phyloP scores from a whole-genome alignment of 2,888 invertebrate genomes.

The Ditula angustiorana region DNA sequence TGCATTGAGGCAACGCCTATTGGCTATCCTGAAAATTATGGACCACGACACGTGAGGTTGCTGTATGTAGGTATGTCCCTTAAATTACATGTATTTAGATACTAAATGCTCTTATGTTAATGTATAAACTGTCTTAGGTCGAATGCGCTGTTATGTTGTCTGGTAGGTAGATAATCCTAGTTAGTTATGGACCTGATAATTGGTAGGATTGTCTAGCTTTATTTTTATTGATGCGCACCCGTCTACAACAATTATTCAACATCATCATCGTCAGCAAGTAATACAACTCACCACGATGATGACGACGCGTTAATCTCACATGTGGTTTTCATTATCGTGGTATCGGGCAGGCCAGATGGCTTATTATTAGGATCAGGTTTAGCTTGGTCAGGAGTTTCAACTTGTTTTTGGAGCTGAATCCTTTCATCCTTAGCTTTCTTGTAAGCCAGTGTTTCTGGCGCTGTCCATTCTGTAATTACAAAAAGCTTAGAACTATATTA shows the following conservation, averaged over 20 bases:
- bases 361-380: conserved; percentile 45
- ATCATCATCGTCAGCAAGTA: neutral
- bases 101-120: no score
- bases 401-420: conserved; percentile 53
- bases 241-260: neutral
- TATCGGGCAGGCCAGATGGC: conserved; percentile 50
- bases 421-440: conserved; percentile 74
- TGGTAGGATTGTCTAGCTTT: neutral
- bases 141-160: no score
- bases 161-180: neutral
- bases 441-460: conserved; percentile 71
- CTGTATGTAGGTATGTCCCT: no score
- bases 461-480: conserved; percentile 68
- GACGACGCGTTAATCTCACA: conserved; percentile 56
- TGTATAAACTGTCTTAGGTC: no score
- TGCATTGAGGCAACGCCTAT: no score
- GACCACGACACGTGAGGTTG: no score
- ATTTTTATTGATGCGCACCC: neutral
- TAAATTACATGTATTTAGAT: no score
- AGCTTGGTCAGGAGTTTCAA: conserved; percentile 47
- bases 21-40: no score
- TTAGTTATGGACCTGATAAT: neutral
- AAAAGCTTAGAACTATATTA: neutral
- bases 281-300: conserved; percentile 56
- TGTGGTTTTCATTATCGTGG: conserved; percentile 58